Conservation (phyloP, 2,797 vertebrate genomes). For the Pipistrellus nathusii region DNA sequence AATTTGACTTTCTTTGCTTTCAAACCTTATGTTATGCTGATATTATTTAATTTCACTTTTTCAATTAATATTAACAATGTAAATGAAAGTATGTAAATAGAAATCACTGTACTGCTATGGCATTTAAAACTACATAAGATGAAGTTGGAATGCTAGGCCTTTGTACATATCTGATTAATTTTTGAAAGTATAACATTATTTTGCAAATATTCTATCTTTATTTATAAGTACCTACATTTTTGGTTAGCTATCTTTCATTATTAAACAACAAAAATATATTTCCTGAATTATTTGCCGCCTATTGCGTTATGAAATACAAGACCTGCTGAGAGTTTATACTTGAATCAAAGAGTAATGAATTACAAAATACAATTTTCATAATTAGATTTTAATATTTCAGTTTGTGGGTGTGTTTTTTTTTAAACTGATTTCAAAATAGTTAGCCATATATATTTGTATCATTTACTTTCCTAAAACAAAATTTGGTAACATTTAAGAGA, state of each 20-base stretch:
- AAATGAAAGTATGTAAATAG: neutral
- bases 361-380: conserved; percentile 8
- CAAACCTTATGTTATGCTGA: neutral
- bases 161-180: neutral
- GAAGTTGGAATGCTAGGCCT: neutral
- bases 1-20: conserved; percentile 11
- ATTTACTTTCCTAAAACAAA: conserved; percentile 45
- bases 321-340: neutral
- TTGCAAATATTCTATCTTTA: neutral
- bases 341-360: conserved; percentile 29
- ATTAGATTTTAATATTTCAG: neutral
- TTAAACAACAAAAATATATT: conserved; percentile 23
- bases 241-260: neutral
- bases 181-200: neutral
- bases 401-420: neutral
- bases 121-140: neutral
- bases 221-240: neutral
- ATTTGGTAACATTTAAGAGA: conserved; percentile 15
- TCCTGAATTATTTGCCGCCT: neutral
- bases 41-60: neutral
- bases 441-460: neutral
- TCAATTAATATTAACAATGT: neutral
- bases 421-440: neutral
- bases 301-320: neutral
- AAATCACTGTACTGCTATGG: neutral